A percentile compares a stretch with the other conserved stretches of the same genome.
These are phyloP conservation scores for Panthera leo DNA, from an alignment of 2,113 vertebrate species.

Conservation along the genomic window DNA sequence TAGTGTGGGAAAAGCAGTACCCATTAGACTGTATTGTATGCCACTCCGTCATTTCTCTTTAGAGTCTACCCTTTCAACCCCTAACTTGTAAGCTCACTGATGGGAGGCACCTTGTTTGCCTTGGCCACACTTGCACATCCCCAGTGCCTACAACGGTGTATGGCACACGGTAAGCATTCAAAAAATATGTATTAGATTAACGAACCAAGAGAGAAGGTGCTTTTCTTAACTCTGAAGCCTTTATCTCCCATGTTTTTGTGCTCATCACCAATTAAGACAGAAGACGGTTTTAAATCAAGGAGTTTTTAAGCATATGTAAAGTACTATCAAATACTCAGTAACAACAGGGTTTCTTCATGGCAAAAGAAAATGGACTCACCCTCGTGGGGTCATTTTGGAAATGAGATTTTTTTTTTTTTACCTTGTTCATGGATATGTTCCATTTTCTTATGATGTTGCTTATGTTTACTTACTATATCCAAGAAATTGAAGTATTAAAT, in stretches of 20 bases:
- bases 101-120: neutral
- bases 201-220: neutral
- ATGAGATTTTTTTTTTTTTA: neutral
- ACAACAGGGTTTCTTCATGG: constrained; percentile 30
- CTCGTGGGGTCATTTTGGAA: constrained; percentile 14
- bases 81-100: neutral
- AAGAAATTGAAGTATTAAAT: constrained; percentile 59
- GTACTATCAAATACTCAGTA: constrained; percentile 33
- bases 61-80: neutral
- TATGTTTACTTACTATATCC: constrained; percentile 44
- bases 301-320: neutral
- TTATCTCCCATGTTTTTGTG: neutral
- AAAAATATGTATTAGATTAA: neutral
- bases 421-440: constrained; percentile 32
- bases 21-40: neutral
- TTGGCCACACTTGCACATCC: neutral
- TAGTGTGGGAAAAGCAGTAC: neutral
- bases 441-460: constrained; percentile 41
- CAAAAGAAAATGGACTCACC: neutral
- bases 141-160: neutral
- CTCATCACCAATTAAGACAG: neutral
- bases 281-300: constrained; percentile 17
- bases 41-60: neutral
- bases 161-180: neutral
- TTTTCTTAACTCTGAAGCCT: neutral